Percentiles rank a stretch among this genome's conserved stretches.
phyloP scores from a whole-genome alignment of 1,140 invertebrate genomes.

The Eufriesea mexicana region DNA sequence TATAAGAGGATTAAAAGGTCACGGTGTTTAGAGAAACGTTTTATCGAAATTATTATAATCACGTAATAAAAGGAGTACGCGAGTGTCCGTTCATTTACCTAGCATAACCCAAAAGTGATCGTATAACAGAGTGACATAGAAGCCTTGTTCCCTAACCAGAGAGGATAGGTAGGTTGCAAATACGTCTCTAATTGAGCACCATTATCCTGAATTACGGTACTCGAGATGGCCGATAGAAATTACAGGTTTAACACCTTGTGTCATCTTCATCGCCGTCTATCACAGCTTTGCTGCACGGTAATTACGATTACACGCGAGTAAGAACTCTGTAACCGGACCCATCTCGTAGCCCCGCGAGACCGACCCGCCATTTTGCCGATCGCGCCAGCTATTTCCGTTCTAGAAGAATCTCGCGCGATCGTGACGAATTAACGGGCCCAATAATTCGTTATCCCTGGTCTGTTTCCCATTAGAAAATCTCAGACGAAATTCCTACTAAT shows the following conservation, averaged over 20 bases:
- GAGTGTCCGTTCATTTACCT: neutral
- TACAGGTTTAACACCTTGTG: neutral
- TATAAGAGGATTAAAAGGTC: too few relatives aligned
- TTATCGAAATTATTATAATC: too few relatives aligned
- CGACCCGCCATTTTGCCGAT: neutral
- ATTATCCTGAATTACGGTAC: neutral
- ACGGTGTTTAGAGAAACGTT: too few relatives aligned
- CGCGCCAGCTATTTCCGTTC: neutral
- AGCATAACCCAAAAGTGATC: neutral
- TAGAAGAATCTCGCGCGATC: neutral
- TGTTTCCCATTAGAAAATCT: constrained; percentile 10
- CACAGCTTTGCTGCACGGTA: neutral
- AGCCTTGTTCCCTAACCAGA: neutral
- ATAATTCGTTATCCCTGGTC: constrained; percentile 33
- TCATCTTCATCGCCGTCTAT: neutral
- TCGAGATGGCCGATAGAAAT: neutral
- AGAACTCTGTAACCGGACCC: neutral
- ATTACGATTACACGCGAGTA: neutral
- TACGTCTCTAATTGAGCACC: neutral
- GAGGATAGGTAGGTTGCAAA: neutral
- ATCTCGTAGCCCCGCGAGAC: too few relatives aligned
- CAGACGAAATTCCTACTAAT: neutral
- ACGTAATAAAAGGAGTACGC: neutral
- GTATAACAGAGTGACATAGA: too few relatives aligned
- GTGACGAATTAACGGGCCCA: neutral